Evolutionary conservation across 2,888 invertebrate genomes (phyloP), one percentile per base, ranked within the genome.

Genomic region (Epsilonema sp.): DNA sequence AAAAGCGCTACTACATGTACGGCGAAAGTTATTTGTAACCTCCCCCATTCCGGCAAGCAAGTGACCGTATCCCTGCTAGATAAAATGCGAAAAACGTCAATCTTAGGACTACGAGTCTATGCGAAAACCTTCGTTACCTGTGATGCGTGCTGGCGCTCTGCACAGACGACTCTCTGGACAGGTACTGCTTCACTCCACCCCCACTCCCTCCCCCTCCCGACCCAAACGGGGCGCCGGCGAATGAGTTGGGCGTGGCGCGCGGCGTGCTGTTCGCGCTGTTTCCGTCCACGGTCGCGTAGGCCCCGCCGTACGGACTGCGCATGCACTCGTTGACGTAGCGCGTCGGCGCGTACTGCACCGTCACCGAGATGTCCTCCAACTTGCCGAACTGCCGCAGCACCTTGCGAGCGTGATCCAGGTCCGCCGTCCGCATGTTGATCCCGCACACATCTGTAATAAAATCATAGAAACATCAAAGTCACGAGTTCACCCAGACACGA

Each of bases 341-440:
- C 64, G 87, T 84, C 11, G 89, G 89, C 67, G 83, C 85, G 68
- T 84, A 89, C 70, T 92, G 92, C 58, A 92, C 47, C 92, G 68
- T 44, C 26, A 26, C 24, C 44, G 44, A 36, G 22, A 44, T 37
- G 8, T 23, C 8, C 44, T 47, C 44, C 44, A 26, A 13, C 4
- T 36, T 25, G 31, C 31, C 22, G 26, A 47, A 23, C 24, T 44
- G 16, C 4, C 31, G 24, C 23, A 31, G 53, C 3, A 92, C 89
- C 60, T 80, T 82, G 16, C 87, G 86, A n/a, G 90, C 92, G 49
- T 85, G 74, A 53, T 84, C 79, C 63, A 89, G 86, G 1, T 86
- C 87, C 20, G 90, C 90, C 55, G 83, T 86, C 37, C 90, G 75
- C 87, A 92, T 86, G 64, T 92, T 92, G 58, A 92, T 87, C 8